These are phyloP conservation scores for Micrastur ruficollis DNA, from an alignment of 2,797 vertebrate species.

Conservation along the genomic window DNA sequence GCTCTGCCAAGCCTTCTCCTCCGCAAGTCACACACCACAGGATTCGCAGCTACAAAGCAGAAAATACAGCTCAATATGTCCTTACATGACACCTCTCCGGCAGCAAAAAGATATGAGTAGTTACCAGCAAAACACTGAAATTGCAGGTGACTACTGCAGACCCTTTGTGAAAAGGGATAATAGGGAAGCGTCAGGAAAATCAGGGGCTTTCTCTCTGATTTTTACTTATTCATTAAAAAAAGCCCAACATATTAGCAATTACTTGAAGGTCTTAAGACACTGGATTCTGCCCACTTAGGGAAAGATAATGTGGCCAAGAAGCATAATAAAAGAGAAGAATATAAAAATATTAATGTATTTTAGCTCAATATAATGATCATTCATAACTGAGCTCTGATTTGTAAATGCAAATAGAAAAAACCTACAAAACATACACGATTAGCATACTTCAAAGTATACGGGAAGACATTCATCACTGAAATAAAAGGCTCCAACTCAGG, in stretches of 20 bases:
- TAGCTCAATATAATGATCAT: not conserved
- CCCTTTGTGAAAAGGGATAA: not conserved
- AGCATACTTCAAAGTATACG: not conserved
- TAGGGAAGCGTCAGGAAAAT: not conserved
- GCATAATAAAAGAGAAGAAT: not conserved
- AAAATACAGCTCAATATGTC: not conserved
- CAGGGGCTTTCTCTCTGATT: not conserved
- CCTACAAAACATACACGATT: not conserved
- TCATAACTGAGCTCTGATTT: not conserved
- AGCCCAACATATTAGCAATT: not conserved
- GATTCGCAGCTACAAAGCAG: not conserved
- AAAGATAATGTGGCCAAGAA: not conserved
- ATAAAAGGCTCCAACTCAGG: not conserved
- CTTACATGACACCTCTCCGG: not conserved
- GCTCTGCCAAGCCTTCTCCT: not conserved
- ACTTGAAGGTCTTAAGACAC: not conserved
- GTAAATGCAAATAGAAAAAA: not conserved
- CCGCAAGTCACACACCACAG: fast-evolving
- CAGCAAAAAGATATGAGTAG: not conserved
- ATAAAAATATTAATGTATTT: not conserved
- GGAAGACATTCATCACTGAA: not conserved
- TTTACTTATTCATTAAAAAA: not conserved
- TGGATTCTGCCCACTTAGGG: not conserved
- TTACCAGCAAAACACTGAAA: not conserved
- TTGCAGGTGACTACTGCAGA: not conserved